Conservation (phyloP, 2,888 invertebrate genomes). For the Euplexia lucipara region DNA sequence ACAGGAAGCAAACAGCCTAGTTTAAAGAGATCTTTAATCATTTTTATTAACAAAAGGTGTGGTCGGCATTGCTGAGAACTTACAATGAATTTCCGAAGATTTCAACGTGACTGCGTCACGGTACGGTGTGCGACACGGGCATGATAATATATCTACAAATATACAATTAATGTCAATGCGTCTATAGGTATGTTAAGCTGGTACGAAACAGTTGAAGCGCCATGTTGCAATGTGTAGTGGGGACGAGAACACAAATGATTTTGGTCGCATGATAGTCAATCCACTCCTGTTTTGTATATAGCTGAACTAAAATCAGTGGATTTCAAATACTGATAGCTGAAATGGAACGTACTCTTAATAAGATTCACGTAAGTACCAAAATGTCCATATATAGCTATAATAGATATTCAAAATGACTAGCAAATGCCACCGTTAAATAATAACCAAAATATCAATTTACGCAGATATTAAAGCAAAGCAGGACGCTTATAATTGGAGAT, state of each 20-base stretch:
- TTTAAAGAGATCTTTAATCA: background rate
- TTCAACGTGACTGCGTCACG: conserved; percentile 15
- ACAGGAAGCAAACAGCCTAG: background rate
- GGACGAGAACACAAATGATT: background rate
- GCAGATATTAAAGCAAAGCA: background rate
- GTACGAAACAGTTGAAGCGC: conserved; percentile 6
- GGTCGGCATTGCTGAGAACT: background rate
- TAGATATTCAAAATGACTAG: background rate
- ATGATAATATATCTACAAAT: background rate
- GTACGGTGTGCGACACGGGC: background rate
- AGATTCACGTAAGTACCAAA: too few relatives aligned
- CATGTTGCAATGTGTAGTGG: background rate
- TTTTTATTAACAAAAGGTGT: conserved; percentile 4
- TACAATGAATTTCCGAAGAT: conserved; percentile 22
- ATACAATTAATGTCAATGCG: background rate
- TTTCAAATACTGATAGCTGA: background rate
- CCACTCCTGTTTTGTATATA: background rate
- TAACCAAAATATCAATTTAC: background rate
- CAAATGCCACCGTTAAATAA: background rate
- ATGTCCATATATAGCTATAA: background rate
- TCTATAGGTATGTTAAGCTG: background rate
- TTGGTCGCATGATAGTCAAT: background rate
- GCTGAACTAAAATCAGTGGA: too few relatives aligned
- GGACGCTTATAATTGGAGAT: background rate
- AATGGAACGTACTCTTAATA: too few relatives aligned